Evolutionary conservation across 2,797 vertebrate species (phyloP).

Genomic region (Enteromius treurensis): DNA sequence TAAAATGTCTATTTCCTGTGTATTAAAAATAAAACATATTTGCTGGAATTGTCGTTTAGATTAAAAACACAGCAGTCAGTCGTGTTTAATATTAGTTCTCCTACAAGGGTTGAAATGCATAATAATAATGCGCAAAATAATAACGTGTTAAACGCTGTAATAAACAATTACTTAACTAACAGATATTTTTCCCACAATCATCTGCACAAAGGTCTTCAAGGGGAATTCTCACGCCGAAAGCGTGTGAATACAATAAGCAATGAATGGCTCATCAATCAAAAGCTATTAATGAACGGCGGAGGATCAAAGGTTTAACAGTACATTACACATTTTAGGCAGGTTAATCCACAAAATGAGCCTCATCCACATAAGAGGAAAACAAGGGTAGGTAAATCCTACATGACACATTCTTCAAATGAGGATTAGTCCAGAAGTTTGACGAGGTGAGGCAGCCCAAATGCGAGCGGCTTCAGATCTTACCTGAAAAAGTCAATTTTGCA

Average conservation of each 20-base stretch:
- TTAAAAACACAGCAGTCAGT: not conserved
- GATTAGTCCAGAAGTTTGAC: constrained; percentile 48
- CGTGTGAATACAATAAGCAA: constrained; percentile 25
- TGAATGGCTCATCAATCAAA: constrained; percentile 39
- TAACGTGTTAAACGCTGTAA: not conserved
- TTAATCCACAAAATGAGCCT: constrained; percentile 54
- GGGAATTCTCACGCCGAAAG: constrained; percentile 17
- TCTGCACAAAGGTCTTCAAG: constrained; percentile 10
- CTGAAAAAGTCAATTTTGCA: constrained; percentile 99
- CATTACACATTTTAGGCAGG: constrained; percentile 44
- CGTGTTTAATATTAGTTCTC: not conserved
- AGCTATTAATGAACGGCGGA: constrained; percentile 51
- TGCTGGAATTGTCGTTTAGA: not conserved
- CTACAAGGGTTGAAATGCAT: not conserved
- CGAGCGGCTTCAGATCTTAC: constrained; percentile 73
- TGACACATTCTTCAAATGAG: constrained; percentile 51
- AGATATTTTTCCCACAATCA: constrained; percentile 9
- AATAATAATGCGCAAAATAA: not conserved
- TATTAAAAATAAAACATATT: not conserved
- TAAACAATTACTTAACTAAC: not conserved
- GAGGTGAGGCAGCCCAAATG: constrained; percentile 22
- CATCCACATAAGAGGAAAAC: constrained; percentile 48
- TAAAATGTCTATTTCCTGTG: not conserved
- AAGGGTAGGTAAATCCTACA: constrained; percentile 47
- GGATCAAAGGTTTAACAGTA: constrained; percentile 42